Evolutionary conservation across 2,113 vertebrate species (phyloP).

Genomic region (Percopsis transmontana): DNA sequence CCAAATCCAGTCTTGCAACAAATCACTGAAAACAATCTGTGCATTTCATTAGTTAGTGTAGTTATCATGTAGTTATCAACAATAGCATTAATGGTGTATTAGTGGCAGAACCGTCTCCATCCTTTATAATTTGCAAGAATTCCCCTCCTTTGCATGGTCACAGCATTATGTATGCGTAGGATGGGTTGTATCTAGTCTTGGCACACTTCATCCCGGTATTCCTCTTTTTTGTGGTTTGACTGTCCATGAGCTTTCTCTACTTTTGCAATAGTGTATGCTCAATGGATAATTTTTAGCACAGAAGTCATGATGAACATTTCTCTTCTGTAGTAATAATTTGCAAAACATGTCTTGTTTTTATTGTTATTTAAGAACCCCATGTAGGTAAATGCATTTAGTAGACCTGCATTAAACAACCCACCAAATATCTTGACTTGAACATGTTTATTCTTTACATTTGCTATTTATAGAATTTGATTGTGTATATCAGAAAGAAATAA

Average conservation of each 20-base stretch:
- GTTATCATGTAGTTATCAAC: conserved; percentile 3
- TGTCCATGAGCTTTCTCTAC: conserved; percentile 55
- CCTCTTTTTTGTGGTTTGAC: conserved; percentile 22
- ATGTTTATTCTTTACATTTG: conserved; percentile 74
- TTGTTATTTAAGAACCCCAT: conserved; percentile 71
- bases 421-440: conserved; percentile 76
- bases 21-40: conserved; percentile 15
- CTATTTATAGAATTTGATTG: conserved; percentile 76
- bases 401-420: conserved; percentile 60
- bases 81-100: conserved; percentile 34
- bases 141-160: background rate
- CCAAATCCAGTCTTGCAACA: background rate
- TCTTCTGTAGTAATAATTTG: conserved; percentile 52
- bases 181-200: background rate
- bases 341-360: conserved; percentile 65
- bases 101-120: conserved; percentile 3
- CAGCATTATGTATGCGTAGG: background rate
- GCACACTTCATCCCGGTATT: conserved; percentile 15
- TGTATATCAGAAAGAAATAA: conserved; percentile 77
- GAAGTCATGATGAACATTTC: conserved; percentile 52
- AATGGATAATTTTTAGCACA: conserved; percentile 61
- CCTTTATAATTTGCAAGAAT: background rate
- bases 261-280: no score
- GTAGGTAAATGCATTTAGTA: conserved; percentile 49
- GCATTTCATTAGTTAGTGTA: conserved; percentile 21